Evolutionary conservation across 1,140 invertebrate genomes (phyloP), one percentile per base, ranked within the genome.

Genomic region (Nasonia vitripennis): DNA sequence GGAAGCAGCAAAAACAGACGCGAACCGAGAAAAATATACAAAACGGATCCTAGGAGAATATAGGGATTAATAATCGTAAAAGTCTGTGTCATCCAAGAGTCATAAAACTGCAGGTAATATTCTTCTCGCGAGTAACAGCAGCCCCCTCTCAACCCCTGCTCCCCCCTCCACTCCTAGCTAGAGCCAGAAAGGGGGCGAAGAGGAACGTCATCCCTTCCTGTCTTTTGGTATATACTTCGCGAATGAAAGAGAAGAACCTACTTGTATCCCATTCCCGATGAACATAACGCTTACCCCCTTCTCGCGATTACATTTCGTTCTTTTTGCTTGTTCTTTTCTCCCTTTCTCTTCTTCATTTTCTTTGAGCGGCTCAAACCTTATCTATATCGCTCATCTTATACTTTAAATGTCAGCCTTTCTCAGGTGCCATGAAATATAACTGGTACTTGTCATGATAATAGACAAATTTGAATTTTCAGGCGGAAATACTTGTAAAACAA

Each of bases 61-160:
- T 88, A 87, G 85, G 86, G 87, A 91, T 91, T 90, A 90, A 90
- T 90, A 91, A 91, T 90, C 87, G 88, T 91, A 90, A 91, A 90
- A 90, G 88, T 90, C 87, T 83, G 77, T 89, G 87, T 90, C 86
- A 85, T 89, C 86, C 83, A 88, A 89, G 87, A 89, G 87, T 87
- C 87, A 87, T 89, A 90, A 90, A 90, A 83, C 88, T 89, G 85
- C 77, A 89, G 87, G 87, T 89, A 88, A 90, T 90, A 91, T 89
- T 90, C 86, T 87, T 87, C 23, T 62, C 55, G 86, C 75, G 34
- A 77, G 81, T 75, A 75, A 71, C 81, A 82, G 81, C 71, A 62
- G 31, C 81, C 78, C 81, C 80, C 78, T 37, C 34, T 41, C 67
- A 20, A 77, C 2, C 48, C 78, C 62, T 77, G 51, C 20, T 10